These are phyloP conservation scores for Drosophila dives DNA, from an alignment of 2,888 invertebrate genomes.

Conservation along the genomic window DNA sequence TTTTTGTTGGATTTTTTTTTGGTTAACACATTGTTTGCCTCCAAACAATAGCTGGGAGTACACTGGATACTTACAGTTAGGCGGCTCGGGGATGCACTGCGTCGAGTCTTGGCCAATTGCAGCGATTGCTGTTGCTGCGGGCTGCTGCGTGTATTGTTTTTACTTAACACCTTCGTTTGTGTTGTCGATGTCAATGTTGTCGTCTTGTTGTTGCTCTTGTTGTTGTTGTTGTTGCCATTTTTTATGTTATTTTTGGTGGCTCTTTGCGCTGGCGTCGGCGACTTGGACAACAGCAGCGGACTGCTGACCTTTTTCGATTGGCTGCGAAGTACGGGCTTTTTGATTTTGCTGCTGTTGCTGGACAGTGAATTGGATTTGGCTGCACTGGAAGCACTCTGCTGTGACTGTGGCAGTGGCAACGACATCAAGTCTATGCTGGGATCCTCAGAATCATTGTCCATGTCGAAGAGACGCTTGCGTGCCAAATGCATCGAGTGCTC, in stretches of 20 bases:
- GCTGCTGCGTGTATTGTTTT: background rate
- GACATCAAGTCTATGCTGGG: background rate
- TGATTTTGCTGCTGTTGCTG: constrained; percentile 29
- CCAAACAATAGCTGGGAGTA: background rate
- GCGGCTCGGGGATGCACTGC: constrained; percentile 39
- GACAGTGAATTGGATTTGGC: constrained; percentile 25
- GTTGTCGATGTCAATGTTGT: background rate
- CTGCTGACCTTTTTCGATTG: constrained; percentile 1
- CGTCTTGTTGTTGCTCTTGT: constrained; percentile 12
- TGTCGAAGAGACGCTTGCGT: constrained; percentile 56
- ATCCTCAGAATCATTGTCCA: constrained; percentile 18
- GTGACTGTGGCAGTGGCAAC: constrained; percentile 9
- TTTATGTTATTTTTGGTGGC: constrained; percentile 1
- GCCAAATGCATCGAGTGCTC: constrained; percentile 13
- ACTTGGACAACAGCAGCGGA: constrained; percentile 9
- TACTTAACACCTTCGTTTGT: background rate
- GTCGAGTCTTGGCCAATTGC: constrained; percentile 24
- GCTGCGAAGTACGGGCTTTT: constrained; percentile 20
- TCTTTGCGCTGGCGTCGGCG: constrained; percentile 8
- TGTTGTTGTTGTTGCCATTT: constrained; percentile 1
- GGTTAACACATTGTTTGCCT: background rate
- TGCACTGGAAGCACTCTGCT: constrained; percentile 38
- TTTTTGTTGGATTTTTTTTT: background rate
- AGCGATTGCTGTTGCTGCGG: constrained; percentile 14
- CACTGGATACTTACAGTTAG: constrained; percentile 42